Conservation (phyloP, 2,113 vertebrate species). For the Cochlearius cochlearius region DNA sequence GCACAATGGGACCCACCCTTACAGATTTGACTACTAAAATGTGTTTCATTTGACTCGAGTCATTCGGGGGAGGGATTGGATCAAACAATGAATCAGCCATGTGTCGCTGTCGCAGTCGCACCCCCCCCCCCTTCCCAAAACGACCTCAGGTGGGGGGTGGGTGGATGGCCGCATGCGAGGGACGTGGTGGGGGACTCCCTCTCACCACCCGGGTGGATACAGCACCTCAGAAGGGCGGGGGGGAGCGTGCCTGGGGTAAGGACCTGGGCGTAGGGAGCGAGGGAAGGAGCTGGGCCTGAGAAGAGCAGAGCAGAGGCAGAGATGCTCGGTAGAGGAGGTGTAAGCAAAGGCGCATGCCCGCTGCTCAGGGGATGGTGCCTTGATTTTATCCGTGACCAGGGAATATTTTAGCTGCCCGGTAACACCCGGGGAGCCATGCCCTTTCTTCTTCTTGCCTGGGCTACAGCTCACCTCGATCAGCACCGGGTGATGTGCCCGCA, state of each 20-base stretch:
- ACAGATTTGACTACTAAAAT: slow-evolving; percentile 4
- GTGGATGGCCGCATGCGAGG: fast-evolving
- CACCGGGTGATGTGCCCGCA: fast-evolving
- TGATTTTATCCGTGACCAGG: no score
- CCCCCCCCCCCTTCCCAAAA: fast-evolving
- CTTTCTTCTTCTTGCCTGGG: background rate
- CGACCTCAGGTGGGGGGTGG: fast-evolving
- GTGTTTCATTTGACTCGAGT: background rate
- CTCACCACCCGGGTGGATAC: fast-evolving
- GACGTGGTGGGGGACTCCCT: no score
- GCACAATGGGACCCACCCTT: background rate
- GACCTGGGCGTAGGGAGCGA: background rate
- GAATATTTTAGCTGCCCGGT: background rate
- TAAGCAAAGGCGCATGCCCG: background rate
- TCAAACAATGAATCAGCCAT: background rate
- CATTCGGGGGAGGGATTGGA: background rate
- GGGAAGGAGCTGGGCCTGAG: background rate
- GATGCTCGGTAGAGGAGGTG: fast-evolving
- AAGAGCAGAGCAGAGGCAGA: background rate
- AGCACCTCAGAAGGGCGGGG: background rate
- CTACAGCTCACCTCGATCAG: background rate
- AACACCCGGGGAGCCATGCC: background rate
- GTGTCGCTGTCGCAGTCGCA: background rate
- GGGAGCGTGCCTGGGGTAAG: fast-evolving
- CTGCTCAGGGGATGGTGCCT: fast-evolving